These are phyloP conservation scores for Glomeris maerens DNA, from an alignment of 1,140 invertebrate genomes.

Conservation along the genomic window DNA sequence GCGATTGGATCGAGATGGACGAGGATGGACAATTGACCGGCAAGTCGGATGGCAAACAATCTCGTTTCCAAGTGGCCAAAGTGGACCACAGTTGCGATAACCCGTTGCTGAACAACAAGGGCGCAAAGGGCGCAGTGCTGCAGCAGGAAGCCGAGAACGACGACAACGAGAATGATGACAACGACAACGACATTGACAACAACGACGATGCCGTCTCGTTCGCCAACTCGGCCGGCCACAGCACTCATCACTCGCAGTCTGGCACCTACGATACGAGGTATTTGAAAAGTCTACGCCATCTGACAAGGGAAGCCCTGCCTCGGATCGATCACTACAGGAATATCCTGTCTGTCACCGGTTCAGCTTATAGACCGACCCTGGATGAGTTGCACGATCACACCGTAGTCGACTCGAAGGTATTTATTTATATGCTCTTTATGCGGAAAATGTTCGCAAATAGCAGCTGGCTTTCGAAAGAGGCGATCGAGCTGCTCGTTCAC, in stretches of 20 bases:
- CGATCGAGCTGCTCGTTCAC: too few species aligned
- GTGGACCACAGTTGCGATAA: constrained; percentile 21
- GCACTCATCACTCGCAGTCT: constrained; percentile 5
- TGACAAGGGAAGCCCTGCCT: constrained; percentile 80
- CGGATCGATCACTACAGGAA: constrained; percentile 87
- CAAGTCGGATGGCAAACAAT: constrained; percentile 19
- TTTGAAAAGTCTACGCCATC: constrained; percentile 65
- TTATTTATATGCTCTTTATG: too few species aligned
- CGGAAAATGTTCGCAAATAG: too few species aligned
- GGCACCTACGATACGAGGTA: constrained; percentile 52
- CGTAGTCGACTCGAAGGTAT: too few species aligned
- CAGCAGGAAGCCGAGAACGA: background rate
- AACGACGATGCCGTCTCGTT: background rate
- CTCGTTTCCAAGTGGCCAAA: constrained; percentile 31
- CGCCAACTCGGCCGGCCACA: constrained; percentile 5
- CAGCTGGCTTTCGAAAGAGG: too few species aligned
- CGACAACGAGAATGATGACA: constrained; percentile 6
- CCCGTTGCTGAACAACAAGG: background rate
- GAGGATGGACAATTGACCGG: too few species aligned
- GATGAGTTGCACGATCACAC: constrained; percentile 83
- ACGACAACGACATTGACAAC: constrained; percentile 9
- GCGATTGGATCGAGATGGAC: constrained; percentile 9
- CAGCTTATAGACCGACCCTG: constrained; percentile 72
- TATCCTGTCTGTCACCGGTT: constrained; percentile 70
- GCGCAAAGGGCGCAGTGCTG: background rate